Evolutionary conservation across 2,888 invertebrate species (phyloP).

Genomic region (Parelbella ahira): DNA sequence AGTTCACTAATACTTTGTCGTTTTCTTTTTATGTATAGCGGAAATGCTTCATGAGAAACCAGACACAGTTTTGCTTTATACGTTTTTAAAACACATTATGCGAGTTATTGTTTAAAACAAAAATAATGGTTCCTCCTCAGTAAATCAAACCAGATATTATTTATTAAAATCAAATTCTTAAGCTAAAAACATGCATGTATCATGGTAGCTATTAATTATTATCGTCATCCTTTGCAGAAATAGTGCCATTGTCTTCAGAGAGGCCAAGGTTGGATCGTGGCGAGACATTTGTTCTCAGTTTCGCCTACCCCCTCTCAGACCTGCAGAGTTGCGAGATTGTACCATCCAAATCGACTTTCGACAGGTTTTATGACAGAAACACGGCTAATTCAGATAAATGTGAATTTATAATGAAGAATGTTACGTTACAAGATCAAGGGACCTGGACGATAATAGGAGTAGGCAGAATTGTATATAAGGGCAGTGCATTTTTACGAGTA

Average conservation of each 20-base stretch:
- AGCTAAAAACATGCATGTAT: too few relatives aligned
- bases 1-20: too few relatives aligned
- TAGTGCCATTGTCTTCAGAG: constrained; percentile 34
- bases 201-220: too few relatives aligned
- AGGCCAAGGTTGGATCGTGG: constrained; percentile 36
- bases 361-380: constrained; percentile 49
- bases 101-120: too few relatives aligned
- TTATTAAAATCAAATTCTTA: too few relatives aligned
- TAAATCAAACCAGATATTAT: too few relatives aligned
- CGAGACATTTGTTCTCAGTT: constrained; percentile 44
- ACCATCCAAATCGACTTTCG: constrained; percentile 46
- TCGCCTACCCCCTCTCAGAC: constrained; percentile 45
- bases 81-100: too few relatives aligned
- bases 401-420: constrained; percentile 47
- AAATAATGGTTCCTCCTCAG: too few relatives aligned
- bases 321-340: constrained; percentile 52
- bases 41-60: too few relatives aligned
- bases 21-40: too few relatives aligned
- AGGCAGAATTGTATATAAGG: constrained; percentile 51
- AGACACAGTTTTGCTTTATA: too few relatives aligned
- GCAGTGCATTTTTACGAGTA: constrained; percentile 34
- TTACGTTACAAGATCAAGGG: constrained; percentile 49
- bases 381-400: constrained; percentile 41
- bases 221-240: constrained; percentile 44
- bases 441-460: constrained; percentile 56